Evolutionary conservation across 2,113 vertebrate genomes (phyloP).

Genomic region (Hydrochoerus hydrochaeris): DNA sequence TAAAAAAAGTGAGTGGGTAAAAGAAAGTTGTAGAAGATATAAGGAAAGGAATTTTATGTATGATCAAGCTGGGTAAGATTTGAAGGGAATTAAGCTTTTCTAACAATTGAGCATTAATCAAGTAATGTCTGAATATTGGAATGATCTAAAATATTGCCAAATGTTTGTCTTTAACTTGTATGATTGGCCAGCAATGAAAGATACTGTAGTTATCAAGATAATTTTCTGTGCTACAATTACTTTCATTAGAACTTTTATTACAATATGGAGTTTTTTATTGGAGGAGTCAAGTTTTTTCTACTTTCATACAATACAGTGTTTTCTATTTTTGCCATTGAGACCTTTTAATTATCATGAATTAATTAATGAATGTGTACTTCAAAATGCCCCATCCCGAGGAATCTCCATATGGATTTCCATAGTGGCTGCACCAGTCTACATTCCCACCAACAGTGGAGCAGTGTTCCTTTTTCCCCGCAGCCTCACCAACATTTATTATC

Average conservation of each 20-base stretch:
- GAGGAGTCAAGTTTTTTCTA: not conserved
- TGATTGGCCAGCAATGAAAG: not conserved
- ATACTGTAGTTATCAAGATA: not conserved
- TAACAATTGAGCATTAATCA: not conserved
- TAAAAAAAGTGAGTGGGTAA: too few relatives aligned
- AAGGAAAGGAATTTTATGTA: not conserved
- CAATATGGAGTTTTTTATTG: not conserved
- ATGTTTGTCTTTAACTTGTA: not conserved
- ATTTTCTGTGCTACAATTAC: not conserved
- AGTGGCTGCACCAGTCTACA: too few relatives aligned
- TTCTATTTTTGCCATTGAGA: not conserved
- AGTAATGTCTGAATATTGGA: not conserved
- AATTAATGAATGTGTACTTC: not conserved
- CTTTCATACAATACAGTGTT: not conserved
- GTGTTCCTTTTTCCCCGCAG: too few relatives aligned
- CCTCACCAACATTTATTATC: too few relatives aligned
- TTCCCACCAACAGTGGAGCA: too few relatives aligned
- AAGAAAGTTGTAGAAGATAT: not conserved
- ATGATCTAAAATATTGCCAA: not conserved
- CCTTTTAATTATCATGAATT: not conserved
- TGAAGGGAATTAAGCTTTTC: not conserved
- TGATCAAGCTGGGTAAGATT: not conserved
- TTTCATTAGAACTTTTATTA: not conserved
- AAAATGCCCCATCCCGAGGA: not conserved
- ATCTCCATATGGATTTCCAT: too few relatives aligned